These are phyloP conservation scores for Scleropages formosus DNA, from an alignment of 2,797 vertebrate species.

Conservation along the genomic window DNA sequence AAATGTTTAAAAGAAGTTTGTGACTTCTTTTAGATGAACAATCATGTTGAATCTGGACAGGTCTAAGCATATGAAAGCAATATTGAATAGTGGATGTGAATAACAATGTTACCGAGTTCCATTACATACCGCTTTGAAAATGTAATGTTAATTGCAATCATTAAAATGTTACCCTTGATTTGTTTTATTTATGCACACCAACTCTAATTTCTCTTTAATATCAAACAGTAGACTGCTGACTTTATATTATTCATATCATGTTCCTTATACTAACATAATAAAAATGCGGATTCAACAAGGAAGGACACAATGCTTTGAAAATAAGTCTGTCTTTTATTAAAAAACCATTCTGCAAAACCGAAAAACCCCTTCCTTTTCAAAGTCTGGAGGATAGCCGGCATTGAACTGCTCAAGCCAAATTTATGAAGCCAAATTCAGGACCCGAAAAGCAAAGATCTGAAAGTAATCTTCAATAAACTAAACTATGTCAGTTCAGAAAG, in stretches of 20 bases:
- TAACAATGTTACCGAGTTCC: neutral
- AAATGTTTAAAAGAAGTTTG: neutral
- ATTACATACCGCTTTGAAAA: neutral
- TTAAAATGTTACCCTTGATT: constrained; percentile 3
- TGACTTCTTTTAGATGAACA: neutral
- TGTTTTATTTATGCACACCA: constrained; percentile 10
- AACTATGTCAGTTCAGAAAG: constrained; percentile 1
- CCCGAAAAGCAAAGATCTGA: neutral
- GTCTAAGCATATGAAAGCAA: too few relatives aligned
- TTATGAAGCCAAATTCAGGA: neutral
- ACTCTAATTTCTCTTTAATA: neutral
- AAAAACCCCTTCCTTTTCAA: constrained; percentile 4
- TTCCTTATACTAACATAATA: constrained; percentile 8
- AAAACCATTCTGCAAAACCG: neutral
- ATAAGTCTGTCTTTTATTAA: constrained; percentile 7
- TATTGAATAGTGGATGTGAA: neutral
- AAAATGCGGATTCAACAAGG: neutral
- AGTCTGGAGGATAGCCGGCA: constrained; percentile 19
- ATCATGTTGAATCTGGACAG: too few relatives aligned
- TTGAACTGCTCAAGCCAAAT: constrained; percentile 16
- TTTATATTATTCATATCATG: neutral
- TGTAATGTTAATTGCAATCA: constrained; percentile 2
- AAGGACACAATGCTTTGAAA: neutral
- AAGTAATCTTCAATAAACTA: constrained; percentile 20
- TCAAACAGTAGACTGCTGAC: neutral